Evolutionary conservation across 2,797 vertebrate genomes (phyloP).

Genomic region (Enteromius afrohamiltoni): DNA sequence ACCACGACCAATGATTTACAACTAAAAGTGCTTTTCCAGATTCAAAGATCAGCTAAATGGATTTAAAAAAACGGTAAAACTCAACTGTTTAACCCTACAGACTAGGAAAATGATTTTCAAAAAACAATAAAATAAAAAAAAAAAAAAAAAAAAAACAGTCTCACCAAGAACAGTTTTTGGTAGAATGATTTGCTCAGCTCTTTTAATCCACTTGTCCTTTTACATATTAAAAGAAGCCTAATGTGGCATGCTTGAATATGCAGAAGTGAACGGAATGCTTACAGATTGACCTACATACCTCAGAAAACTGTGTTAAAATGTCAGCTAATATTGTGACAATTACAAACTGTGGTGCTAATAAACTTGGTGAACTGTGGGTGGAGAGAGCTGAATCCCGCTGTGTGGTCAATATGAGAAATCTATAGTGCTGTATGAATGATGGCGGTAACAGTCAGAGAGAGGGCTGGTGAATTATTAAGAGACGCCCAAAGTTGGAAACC

Average conservation of each 20-base stretch:
- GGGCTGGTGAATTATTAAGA: conserved; percentile 61
- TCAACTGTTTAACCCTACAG: too few species aligned
- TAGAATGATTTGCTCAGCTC: neutral
- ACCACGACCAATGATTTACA: too few species aligned
- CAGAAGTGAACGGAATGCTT: neutral
- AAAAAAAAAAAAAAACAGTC: neutral
- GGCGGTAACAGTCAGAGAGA: conserved; percentile 25
- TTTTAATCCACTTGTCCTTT: neutral
- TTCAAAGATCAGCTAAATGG: too few species aligned
- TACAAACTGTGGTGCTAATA: conserved; percentile 16
- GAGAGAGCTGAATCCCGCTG: conserved; percentile 44
- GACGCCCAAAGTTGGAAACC: conserved; percentile 45
- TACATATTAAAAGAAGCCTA: neutral
- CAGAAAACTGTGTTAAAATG: conserved; percentile 28
- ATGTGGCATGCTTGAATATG: neutral
- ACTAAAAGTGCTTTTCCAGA: too few species aligned
- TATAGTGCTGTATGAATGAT: conserved; percentile 52
- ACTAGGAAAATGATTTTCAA: too few species aligned
- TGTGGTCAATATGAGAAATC: conserved; percentile 55
- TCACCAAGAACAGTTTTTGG: neutral
- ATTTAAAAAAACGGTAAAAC: too few species aligned
- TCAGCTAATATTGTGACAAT: conserved; percentile 14
- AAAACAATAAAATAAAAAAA: too few species aligned
- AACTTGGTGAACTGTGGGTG: conserved; percentile 48
- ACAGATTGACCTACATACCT: conserved; percentile 29